These are phyloP conservation scores for Athalia cordata DNA, from an alignment of 2,888 invertebrate species.

Conservation along the genomic window DNA sequence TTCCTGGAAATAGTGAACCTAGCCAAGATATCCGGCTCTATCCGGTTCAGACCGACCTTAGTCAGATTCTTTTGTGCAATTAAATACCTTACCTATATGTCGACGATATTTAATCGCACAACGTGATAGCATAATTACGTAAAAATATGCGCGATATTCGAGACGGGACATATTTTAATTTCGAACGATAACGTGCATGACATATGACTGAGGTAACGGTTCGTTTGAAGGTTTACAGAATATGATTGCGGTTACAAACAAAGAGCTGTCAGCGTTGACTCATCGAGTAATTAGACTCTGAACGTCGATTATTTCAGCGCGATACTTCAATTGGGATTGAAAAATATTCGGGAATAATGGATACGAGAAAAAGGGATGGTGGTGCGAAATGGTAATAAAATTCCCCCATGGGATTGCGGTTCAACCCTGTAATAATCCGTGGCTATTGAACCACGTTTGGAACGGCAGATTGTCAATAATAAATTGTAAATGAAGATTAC, in stretches of 20 bases:
- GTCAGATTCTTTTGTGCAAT: slow-evolving; percentile 11
- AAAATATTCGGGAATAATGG: background rate
- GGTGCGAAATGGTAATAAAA: background rate
- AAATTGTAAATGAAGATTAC: slow-evolving; percentile 61
- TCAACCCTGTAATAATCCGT: background rate
- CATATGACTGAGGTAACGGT: slow-evolving; percentile 7
- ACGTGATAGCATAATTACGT: background rate
- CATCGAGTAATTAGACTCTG: slow-evolving; percentile 8
- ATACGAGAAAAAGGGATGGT: background rate
- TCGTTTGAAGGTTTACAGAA: slow-evolving; percentile 4
- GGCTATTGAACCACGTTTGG: slow-evolving; percentile 19
- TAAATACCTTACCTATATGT: background rate
- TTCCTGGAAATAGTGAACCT: slow-evolving; percentile 37
- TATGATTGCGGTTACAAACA: slow-evolving; percentile 33
- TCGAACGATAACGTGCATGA: background rate
- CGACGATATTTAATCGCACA: too few species aligned
- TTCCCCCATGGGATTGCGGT: background rate
- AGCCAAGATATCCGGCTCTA: slow-evolving; percentile 57
- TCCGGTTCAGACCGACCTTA: slow-evolving; percentile 57
- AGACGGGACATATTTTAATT: too few species aligned
- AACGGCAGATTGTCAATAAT: background rate
- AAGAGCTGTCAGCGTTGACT: slow-evolving; percentile 37
- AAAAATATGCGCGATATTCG: too few species aligned
- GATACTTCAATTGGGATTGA: background rate
- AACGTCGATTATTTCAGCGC: background rate